These are phyloP conservation scores for Myotis vivesi DNA, from an alignment of 2,797 vertebrate genomes.

Conservation along the genomic window DNA sequence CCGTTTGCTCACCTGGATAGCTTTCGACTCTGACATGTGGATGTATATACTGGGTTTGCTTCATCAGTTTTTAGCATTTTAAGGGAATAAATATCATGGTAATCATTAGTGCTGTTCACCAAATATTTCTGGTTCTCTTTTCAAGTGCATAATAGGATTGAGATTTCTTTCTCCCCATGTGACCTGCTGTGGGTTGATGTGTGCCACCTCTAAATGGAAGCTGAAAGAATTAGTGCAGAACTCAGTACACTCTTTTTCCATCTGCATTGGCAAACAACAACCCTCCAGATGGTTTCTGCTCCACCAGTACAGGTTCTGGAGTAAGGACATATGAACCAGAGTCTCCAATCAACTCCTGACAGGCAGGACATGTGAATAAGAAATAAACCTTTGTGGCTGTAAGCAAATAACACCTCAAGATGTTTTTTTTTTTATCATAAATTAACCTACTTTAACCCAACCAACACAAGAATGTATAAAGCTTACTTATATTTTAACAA, in stretches of 20 bases:
- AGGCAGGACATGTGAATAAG: not conserved
- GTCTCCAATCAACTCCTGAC: not conserved
- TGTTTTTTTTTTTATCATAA: not conserved
- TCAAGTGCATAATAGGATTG: not conserved
- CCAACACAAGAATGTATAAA: not conserved
- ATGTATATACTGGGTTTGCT: not conserved
- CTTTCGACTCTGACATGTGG: not conserved
- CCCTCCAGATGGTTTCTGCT: not conserved
- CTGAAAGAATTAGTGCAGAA: not conserved
- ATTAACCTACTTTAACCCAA: not conserved
- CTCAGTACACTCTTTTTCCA: not conserved
- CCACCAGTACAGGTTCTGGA: not conserved
- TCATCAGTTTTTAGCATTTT: not conserved
- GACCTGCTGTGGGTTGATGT: not conserved
- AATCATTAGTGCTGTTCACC: not conserved
- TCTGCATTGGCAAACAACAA: not conserved
- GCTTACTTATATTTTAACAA: slow-evolving; percentile 20
- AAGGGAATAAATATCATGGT: not conserved
- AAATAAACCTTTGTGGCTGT: not conserved
- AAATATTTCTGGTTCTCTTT: not conserved
- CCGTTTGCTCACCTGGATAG: not conserved
- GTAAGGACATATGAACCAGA: not conserved
- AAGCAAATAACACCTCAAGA: not conserved
- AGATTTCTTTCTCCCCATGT: not conserved
- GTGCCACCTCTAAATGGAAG: not conserved